Base-by-base conservation (phyloP, 2,888 invertebrate genomes). In the Endotricha flammealis region DNA sequence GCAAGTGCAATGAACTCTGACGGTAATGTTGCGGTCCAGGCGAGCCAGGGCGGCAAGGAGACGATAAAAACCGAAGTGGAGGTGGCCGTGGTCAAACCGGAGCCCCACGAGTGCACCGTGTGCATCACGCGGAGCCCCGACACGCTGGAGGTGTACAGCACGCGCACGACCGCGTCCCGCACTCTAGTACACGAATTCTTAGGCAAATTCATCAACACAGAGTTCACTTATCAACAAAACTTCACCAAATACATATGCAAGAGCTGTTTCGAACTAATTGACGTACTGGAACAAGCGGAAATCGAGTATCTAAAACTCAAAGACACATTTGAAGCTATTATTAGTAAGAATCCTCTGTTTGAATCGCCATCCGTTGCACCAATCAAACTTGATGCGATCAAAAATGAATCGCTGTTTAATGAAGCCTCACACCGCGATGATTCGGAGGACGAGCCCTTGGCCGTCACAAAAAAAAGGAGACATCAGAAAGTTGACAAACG, bases 371-470 rank as follows among this genome's bases (percentile, higher is more conserved):
- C 41, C 6, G 39, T 40, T 2, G 57, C 52, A 9, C 51, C 56
- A 1, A 41, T 62, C n/a, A 46, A 42, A 12, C 40, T 65, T 13
- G 31, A 51, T 0, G 20, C 54, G 8, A 61, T 74, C 4, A 75
- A 73, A 37, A 38, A 58, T 2, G 78, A 75, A 39, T 8, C 53
- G 9, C 29, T 13, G 0, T 20, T 20, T 29, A 31, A 39, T 22
- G 32, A 38, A 8, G 11, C 9, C 1, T 41, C 28, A 25, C 41
- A 38, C 24, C 37, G 33, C 8, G 43, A 46, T 10, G 44, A 46
- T 41, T 78, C 78, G 0, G 80, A 80, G 38, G 75, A 80, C 48
- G 83, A 83, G 43, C 85, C 85, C 0, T 59, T 86, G 1, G 69
- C 80, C 0, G 38, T 68, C 6, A 65, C 70, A 1, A 77, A 76